Evolutionary conservation across 2,888 invertebrate species (phyloP).

Genomic region (Caenorhabditis wallacei): DNA sequence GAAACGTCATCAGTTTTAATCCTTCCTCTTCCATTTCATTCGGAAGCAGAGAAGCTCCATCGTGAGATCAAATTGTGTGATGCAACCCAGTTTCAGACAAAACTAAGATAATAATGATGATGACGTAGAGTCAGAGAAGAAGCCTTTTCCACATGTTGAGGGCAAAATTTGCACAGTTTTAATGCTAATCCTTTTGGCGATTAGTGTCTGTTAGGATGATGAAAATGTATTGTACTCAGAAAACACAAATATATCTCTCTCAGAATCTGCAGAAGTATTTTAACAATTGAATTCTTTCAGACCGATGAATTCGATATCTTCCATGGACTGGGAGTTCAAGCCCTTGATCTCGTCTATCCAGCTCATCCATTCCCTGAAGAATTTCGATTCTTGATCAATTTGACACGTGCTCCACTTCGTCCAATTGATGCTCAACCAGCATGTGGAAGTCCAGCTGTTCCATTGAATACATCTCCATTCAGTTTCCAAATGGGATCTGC

Average conservation of each 20-base stretch:
- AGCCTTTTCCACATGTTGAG: slow-evolving; percentile 14
- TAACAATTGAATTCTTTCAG: slow-evolving; percentile 38
- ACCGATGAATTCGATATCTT: slow-evolving; percentile 66
- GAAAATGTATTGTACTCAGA: slow-evolving; percentile 8
- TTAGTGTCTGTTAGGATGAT: slow-evolving; percentile 7
- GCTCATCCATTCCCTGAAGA: slow-evolving; percentile 23
- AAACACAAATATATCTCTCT: neutral
- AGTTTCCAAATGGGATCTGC: slow-evolving; percentile 39
- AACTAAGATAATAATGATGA: neutral
- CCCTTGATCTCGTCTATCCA: slow-evolving; percentile 32
- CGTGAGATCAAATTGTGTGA: slow-evolving; percentile 22
- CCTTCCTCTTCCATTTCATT: slow-evolving; percentile 17
- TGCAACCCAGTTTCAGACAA: slow-evolving; percentile 26
- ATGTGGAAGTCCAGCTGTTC: slow-evolving; percentile 41
- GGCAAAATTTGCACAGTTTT: slow-evolving; percentile 37
- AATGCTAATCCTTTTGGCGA: slow-evolving; percentile 27
- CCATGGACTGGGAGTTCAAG: slow-evolving; percentile 58
- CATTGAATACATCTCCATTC: slow-evolving; percentile 4
- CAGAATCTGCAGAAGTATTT: too few relatives aligned
- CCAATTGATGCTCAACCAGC: slow-evolving; percentile 33
- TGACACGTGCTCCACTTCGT: slow-evolving; percentile 50
- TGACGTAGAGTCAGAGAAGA: slow-evolving; percentile 23
- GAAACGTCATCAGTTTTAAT: slow-evolving; percentile 31
- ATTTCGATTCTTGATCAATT: slow-evolving; percentile 24
- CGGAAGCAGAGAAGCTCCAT: slow-evolving; percentile 16